Base-by-base conservation (phyloP, 1,140 invertebrate genomes). In the Ectropis grisescens region DNA sequence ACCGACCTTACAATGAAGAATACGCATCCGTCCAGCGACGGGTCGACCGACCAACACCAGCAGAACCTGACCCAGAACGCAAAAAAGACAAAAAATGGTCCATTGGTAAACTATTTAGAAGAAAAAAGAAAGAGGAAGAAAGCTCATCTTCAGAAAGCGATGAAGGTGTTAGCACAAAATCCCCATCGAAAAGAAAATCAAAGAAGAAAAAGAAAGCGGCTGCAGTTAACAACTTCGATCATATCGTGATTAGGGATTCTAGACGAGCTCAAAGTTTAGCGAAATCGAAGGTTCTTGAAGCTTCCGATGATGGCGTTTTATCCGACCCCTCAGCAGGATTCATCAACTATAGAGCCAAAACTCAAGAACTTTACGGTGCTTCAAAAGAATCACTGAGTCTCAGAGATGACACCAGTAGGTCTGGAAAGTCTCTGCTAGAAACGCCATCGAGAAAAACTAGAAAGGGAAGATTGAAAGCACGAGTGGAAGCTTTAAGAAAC, bases 41-140 rank as follows among this genome's bases (percentile, higher is more conserved):
- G 11, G 42, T 59, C 15, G 69, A 75, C n/a, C 57, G 69, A 19
- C 55, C 60, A 4, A 34, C 47, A 24, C 67, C 55, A 37, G 37
- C 56, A 31, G 61, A 75, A 43, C 31, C 50, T 11, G 71, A 76
- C 32, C 27, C 42, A 8, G 75, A 80, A 47, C 55, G 69, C 13
- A 81, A 82, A 43, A 82, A 82, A 56, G 78, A 87, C 29, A 89
- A 89, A 62, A 91, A 90, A 72, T 91, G 90, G 90, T 88, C 89
- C 0, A 83, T 91, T 2, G 89, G 90, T 10, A 87, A 88, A 47
- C 78, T 92, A 1, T 90, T 91, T 47, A 81, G 88, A 47, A 74
- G 87, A 59, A 89, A 88, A 67, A 89, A 89, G 66, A 89, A 87
- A 45, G 83, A 84, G 36, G 83, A 82, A 32, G 85, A 84, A 29